Percentiles rank a stretch among this genome's conserved stretches.
These are phyloP conservation scores for Magallana gigas DNA, from an alignment of 1,140 invertebrate species.

Conservation along the genomic window DNA sequence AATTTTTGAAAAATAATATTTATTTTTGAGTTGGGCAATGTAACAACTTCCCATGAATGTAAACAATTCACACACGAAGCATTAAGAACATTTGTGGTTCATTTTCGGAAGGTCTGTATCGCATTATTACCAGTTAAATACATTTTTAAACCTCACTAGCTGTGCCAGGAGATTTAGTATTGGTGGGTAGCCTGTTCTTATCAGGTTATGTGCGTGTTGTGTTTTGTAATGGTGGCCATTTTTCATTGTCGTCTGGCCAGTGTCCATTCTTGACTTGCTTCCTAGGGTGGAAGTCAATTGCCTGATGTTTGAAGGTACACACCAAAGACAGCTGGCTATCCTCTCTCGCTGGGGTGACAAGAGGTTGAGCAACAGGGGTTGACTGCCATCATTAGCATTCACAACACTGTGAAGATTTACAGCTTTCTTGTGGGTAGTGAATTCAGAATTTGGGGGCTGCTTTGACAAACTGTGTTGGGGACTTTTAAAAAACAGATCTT, in stretches of 20 bases:
- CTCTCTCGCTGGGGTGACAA: slow-evolving; percentile 1
- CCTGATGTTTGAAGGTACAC: neutral
- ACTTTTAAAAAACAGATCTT: slow-evolving; percentile 30
- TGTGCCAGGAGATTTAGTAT: no score
- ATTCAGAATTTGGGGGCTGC: slow-evolving; percentile 11
- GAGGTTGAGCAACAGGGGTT: slow-evolving; percentile 32
- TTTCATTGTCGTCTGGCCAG: slow-evolving; percentile 8
- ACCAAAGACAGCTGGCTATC: slow-evolving; percentile 12
- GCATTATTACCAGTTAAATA: neutral
- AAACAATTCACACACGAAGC: slow-evolving; percentile 10
- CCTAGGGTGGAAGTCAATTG: slow-evolving; percentile 29
- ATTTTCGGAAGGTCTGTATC: neutral
- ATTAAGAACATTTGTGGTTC: neutral
- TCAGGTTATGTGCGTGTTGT: neutral
- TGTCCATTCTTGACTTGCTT: slow-evolving; percentile 32
- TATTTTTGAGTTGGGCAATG: neutral
- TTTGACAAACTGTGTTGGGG: slow-evolving; percentile 24
- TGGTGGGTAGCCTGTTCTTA: neutral
- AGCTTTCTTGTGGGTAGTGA: slow-evolving; percentile 3
- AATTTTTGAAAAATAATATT: slow-evolving; percentile 25
- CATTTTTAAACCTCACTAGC: no score
- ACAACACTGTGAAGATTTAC: slow-evolving; percentile 35
- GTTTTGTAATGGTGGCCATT: slow-evolving; percentile 16
- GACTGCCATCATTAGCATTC: slow-evolving; percentile 27
- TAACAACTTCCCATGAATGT: slow-evolving; percentile 15